A percentile compares a stretch with the other conserved stretches of the same genome.
Evolutionary conservation across 1,140 invertebrate genomes (phyloP).

Genomic region (Heliconius nattereri): DNA sequence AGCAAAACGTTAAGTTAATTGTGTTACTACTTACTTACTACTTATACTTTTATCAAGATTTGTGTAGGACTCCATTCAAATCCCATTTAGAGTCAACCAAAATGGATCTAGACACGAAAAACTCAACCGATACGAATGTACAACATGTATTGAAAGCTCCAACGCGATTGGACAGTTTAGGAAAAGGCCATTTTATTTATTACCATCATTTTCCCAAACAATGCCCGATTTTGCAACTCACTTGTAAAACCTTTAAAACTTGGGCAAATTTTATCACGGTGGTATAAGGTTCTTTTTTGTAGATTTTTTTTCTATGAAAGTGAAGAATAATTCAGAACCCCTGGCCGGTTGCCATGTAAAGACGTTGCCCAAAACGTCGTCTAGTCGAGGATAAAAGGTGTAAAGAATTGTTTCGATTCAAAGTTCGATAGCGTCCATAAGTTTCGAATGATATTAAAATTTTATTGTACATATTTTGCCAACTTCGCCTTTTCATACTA

Average conservation of each 20-base stretch:
- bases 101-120: conserved; percentile 36
- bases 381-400: conserved; percentile 70
- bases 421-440: conserved; percentile 55
- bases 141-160: conserved; percentile 57
- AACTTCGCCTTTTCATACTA: not conserved
- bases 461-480: conserved; percentile 8
- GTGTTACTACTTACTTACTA: not conserved
- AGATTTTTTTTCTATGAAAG: not conserved
- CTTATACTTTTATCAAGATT: not conserved
- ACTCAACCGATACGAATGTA: conserved; percentile 44
- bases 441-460: conserved; percentile 34
- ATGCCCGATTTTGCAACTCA: conserved; percentile 52
- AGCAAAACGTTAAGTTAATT: not conserved
- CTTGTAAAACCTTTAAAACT: conserved; percentile 10
- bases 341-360: conserved; percentile 64
- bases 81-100: conserved; percentile 28
- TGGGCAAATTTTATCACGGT: conserved; percentile 30
- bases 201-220: conserved; percentile 74
- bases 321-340: conserved; percentile 19
- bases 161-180: conserved; percentile 65
- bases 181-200: conserved; percentile 72
- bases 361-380: conserved; percentile 61
- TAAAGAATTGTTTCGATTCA: conserved; percentile 56
- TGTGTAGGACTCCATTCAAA: conserved; percentile 1
- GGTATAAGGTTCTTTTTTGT: conserved; percentile 44